Percentiles rank a stretch among this genome's conserved stretches.
Conservation (phyloP, 2,113 vertebrate species). For the Penelope pileata region DNA sequence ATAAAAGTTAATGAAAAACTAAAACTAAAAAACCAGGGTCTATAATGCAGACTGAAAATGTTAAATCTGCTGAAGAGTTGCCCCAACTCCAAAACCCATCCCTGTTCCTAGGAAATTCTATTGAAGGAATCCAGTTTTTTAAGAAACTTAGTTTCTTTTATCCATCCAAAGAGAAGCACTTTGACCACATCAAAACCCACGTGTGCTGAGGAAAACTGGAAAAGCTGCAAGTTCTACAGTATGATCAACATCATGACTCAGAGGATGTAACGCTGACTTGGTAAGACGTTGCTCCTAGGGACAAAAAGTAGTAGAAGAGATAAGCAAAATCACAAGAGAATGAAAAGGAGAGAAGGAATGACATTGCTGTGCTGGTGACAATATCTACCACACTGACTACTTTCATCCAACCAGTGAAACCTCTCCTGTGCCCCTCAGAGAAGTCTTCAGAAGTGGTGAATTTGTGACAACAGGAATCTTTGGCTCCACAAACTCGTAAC, state of each 20-base stretch:
- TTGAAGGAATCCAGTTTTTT: not conserved
- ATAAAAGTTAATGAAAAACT: not conserved
- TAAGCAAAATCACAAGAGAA: not conserved
- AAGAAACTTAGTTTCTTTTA: not conserved
- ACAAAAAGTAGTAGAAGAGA: not conserved
- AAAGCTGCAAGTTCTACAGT: not conserved
- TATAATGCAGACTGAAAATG: not conserved
- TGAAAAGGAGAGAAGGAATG: not conserved
- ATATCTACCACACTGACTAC: fast-evolving
- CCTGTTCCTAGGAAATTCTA: not conserved
- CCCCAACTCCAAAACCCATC: not conserved
- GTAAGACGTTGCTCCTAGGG: not conserved
- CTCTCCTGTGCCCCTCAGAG: fast-evolving
- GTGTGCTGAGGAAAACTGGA: not conserved
- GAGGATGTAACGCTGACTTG: not conserved
- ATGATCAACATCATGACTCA: not conserved
- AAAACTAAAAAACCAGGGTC: not conserved
- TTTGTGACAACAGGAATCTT: not conserved
- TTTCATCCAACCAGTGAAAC: not conserved
- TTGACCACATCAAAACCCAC: not conserved
- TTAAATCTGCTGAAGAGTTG: not conserved
- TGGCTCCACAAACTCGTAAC: not conserved
- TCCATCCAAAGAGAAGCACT: not conserved
- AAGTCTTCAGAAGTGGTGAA: not conserved
- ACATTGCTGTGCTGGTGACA: not conserved